A percentile compares a stretch with the other conserved stretches of the same genome.
phyloP scores from a whole-genome alignment of 2,797 vertebrate genomes.

The Tauraco hartlaubi region DNA sequence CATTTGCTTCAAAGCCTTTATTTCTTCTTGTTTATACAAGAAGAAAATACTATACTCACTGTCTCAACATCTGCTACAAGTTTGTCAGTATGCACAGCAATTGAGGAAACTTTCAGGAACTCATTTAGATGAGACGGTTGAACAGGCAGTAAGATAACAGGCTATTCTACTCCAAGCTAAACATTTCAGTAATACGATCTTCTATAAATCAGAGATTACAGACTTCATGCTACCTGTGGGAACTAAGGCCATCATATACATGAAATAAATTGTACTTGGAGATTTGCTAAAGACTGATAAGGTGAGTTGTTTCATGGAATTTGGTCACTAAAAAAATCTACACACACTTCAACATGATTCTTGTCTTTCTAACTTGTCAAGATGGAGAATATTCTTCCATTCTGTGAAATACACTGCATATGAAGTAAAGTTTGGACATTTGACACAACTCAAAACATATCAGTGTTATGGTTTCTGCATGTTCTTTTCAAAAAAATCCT shows the following conservation, averaged over 20 bases:
- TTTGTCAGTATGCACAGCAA: not conserved
- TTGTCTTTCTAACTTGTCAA: not conserved
- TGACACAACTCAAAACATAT: not conserved
- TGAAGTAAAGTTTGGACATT: not conserved
- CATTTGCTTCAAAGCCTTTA: not conserved
- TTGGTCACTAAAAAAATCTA: not conserved
- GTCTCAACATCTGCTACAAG: not conserved
- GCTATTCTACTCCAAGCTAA: not conserved
- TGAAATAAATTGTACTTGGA: not conserved
- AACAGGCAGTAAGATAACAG: not conserved
- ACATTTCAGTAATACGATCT: not conserved
- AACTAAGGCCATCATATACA: not conserved
- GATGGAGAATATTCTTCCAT: not conserved
- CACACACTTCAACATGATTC: not conserved
- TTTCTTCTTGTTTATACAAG: not conserved
- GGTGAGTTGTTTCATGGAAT: not conserved
- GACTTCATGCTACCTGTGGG: not conserved
- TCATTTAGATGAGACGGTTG: not conserved
- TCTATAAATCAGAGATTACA: not conserved
- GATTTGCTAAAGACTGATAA: not conserved
- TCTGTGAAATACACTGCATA: not conserved
- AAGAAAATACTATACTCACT: not conserved
- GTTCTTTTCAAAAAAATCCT: not conserved
- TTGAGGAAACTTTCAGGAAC: not conserved
- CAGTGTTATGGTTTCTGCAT: not conserved